Base-by-base conservation (phyloP, 2,113 vertebrate species). In the Nothocercus nigrocapillus region DNA sequence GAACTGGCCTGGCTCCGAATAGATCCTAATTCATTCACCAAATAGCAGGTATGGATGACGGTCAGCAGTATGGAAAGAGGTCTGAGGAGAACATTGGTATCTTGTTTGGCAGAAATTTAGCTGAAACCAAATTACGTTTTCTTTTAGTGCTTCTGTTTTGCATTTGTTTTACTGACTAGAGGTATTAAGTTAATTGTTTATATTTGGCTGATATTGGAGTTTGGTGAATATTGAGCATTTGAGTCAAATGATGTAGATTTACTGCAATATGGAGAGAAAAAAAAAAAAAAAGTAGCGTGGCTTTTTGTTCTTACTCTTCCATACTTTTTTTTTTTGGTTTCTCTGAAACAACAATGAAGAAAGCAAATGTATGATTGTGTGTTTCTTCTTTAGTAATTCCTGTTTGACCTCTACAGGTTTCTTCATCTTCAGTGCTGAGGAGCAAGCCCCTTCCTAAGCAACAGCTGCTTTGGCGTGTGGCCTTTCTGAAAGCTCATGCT, bases 1-100 rank as follows among this genome's bases (percentile, higher is more conserved):
- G 97, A 96, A 97, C 97, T 98, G 98, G 96, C 86, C 94, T 98
- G 94, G 97, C 96, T 97, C 85, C 72, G 88, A 95, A 90, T 85
- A 70, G 94, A 82, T 94, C 91, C 32, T 12, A 82, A 96, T 96
- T 85, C 51, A 90, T 93, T 53, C 68, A 45, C 45, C 34, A 91
- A 54, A 27, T 73, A 75, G 62, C 74, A 78, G 69, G 30, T 67
- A 78, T 69, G 70, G 91, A 93, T 79, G 83, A 87, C 17, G 17
- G 38, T 68, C 79, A 61, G 21, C 22, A 22, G 78, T 83, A 44
- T 63, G 74, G 44, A 91, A 92, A 72, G 89, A 64, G 47, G 51
- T 85, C 32, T 44, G 15, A 88, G 73, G 45, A 78, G 69, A 51
- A 38, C 19, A 38, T 40, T 40, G 17, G 45, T 79, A 72, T 24